Evolutionary conservation across 1,140 invertebrate genomes (phyloP), one percentile per base, ranked within the genome.

Genomic region (Ceratitis capitata): DNA sequence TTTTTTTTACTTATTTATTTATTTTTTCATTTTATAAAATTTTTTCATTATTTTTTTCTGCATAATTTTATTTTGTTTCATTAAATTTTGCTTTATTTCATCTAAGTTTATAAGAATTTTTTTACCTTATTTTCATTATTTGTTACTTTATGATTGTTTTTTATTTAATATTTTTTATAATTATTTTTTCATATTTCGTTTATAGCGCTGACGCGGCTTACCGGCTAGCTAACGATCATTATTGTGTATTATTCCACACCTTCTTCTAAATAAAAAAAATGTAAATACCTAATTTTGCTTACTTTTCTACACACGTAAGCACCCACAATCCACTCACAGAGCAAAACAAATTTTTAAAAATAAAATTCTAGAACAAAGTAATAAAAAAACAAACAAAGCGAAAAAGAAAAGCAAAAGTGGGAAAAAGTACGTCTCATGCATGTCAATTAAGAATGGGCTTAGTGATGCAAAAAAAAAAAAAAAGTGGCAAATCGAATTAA

Each of bases 321-420:
- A 78, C 35, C 35, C 35, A 78, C n/a, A 1, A 35, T 1, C 35
- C 35, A 42, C 32, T 23, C 69, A 45, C n/a, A 12, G 56, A 69
- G 16, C 32, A 39, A 39, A 69, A 35, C 61, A 69, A 69, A 69
- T 35, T 23, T 26, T 9, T 3, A 56, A 2, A 78, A 78, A 78
- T 45, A 78, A 78, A 78, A 78, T 6, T 45, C 23, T 45, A 45
- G 69, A 78, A 78, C 16, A 35, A 78, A 78, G n/a, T n/a, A n/a
- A n/a, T n/a, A n/a, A n/a, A n/a, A n/a, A n/a, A n/a, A n/a, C n/a
- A n/a, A 78, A 78, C 39, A 47, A 78, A 78, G 45, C 16, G 12
- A 26, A n/a, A 42, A 78, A 78, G n/a, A 45, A 78, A 78, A 78
- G 69, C 69, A 78, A 78, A 45, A 78, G 39, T 45, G 39, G 39